Evolutionary conservation across 2,888 invertebrate genomes (phyloP), one percentile per base, ranked within the genome.

Genomic region (Lingula anatina): DNA sequence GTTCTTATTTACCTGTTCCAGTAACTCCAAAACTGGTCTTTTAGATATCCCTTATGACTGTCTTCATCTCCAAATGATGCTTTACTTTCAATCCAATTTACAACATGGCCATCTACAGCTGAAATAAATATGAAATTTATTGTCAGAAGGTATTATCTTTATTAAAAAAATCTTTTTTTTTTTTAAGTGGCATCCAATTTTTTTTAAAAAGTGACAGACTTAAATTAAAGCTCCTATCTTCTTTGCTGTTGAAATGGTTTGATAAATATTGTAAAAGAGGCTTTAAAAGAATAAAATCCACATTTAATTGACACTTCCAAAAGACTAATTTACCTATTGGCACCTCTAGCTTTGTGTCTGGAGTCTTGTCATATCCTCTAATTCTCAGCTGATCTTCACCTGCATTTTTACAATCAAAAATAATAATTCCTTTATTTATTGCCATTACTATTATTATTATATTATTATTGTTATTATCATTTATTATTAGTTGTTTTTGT

Each of bases 31-130:
- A 89, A 85, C 72, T 95, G 94, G 60, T 90, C 88, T 64, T 86
- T 86, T 46, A 89, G 81, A 75, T 93, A 90, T 12, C 83, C 85
- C 40, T 84, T 82, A 76, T 95, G 94, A 48, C 86, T 84, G 62
- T 86, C 85, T 57, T 84, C 82, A 78, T 90, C 90, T 2, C 90
- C 94, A 81, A 95, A 95, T n/a, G 89, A 82, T 0, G 94, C 95
- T 79, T 95, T 95, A 64, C 94, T 93, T 78, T 95, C 95, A 53
- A 95, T 90, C 95, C 95, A 95, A 74, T 93, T 90, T 0, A 95
- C 83, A 25, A 94, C 84, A 65, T 85, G 84, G 2, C 89, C 90
- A 74, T 90, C 86, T 24, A 90, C 83, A 27, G 89, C 87, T 76
- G 61, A 23, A 55, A 53, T 39, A 18, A 44, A 39, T 9, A 35